Percentiles rank a stretch among this genome's conserved stretches.
Evolutionary conservation across 1,140 invertebrate genomes (phyloP).

Genomic region (Camponotus floridanus): DNA sequence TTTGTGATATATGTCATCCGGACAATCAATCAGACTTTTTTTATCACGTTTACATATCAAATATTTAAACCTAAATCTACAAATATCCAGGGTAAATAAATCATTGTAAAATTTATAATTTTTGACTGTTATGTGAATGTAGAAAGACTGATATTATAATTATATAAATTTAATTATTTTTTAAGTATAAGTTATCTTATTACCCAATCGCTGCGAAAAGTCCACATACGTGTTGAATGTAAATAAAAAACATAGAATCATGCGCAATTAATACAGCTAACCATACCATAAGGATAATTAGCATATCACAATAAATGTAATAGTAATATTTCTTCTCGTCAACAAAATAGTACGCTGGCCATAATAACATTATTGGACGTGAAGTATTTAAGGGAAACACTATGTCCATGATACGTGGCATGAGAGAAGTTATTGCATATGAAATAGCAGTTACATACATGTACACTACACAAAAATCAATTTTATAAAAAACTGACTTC

Average conservation of each 20-base stretch:
- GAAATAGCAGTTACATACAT: not conserved
- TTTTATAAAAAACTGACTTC: not conserved
- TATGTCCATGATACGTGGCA: not conserved
- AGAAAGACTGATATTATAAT: not conserved
- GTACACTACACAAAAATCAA: not conserved
- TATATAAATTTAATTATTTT: not conserved
- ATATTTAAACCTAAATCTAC: conserved; percentile 24
- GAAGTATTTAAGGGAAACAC: conserved; percentile 27
- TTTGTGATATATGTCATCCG: not conserved
- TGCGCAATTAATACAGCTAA: conserved; percentile 2
- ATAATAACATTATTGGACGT: not conserved
- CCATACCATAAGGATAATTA: no score
- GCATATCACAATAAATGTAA: conserved; percentile 23
- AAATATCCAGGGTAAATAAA: not conserved
- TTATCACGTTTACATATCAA: not conserved
- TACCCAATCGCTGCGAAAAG: conserved; percentile 33
- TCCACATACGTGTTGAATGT: conserved; percentile 8
- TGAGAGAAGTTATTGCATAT: not conserved
- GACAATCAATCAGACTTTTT: not conserved
- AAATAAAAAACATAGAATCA: conserved; percentile 31
- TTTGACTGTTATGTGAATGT: not conserved
- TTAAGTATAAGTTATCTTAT: not conserved
- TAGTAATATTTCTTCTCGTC: conserved; percentile 25
- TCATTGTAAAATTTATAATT: not conserved
- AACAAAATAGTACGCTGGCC: conserved; percentile 26